A percentile compares a stretch with the other conserved stretches of the same genome.
Conservation (phyloP, 2,113 vertebrate genomes). For the Clarias batrachus region DNA sequence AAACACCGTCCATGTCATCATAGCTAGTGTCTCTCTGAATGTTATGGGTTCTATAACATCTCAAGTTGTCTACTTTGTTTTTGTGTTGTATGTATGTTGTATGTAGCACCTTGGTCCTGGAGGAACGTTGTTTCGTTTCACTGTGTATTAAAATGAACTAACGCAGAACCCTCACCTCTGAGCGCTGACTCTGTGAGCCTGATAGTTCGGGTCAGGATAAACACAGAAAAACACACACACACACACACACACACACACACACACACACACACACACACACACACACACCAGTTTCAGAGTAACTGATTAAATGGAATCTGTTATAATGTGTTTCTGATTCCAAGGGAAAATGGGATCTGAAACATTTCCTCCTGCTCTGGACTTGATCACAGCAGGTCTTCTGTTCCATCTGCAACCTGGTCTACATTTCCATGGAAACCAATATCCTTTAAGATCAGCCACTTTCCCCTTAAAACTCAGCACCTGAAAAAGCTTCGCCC, state of each 20-base stretch:
- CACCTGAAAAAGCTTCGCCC: not conserved
- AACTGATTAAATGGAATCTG: not conserved
- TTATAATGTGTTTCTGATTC: not conserved
- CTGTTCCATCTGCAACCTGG: not conserved
- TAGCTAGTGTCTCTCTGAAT: no score
- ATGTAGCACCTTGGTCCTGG: no score
- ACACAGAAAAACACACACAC: not conserved
- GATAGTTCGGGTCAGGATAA: not conserved
- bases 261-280: no score
- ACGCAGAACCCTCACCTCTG: not conserved
- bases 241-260: no score
- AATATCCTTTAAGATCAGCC: not conserved
- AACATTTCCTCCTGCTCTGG: not conserved
- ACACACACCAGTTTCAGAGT: not conserved
- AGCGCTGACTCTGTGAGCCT: not conserved
- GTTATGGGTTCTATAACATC: no score
- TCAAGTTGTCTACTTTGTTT: no score
- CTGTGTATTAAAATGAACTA: no score
- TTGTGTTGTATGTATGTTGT: no score
- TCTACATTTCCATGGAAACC: constrained; percentile 40
- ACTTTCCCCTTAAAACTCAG: not conserved
- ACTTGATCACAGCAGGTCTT: constrained; percentile 12
- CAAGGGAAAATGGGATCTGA: not conserved
- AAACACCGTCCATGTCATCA: no score
- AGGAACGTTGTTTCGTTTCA: no score